A percentile compares a stretch with the other conserved stretches of the same genome.
Conservation (phyloP, 2,113 vertebrate genomes). For the Tragelaphus buxtoni region DNA sequence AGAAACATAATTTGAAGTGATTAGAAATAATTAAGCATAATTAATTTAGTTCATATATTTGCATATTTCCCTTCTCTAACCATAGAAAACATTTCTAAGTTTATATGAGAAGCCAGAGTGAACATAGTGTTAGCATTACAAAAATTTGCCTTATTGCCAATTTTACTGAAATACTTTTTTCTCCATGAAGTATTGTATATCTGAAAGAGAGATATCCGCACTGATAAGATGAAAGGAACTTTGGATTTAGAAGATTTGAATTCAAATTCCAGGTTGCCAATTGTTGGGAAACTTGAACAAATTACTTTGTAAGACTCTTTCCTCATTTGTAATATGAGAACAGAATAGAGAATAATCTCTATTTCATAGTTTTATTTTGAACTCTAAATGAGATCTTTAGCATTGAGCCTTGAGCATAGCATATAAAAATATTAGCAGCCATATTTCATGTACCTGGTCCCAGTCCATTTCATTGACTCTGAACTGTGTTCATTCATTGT, state of each 20-base stretch:
- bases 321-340: background rate
- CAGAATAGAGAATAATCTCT: background rate
- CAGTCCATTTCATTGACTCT: background rate
- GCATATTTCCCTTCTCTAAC: background rate
- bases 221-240: background rate
- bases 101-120: background rate
- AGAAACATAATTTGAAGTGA: background rate
- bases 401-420: background rate
- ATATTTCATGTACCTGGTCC: background rate
- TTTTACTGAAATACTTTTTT: background rate
- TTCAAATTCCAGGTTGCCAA: background rate
- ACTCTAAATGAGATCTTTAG: background rate
- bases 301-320: background rate
- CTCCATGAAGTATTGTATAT: background rate
- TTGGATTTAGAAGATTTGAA: background rate
- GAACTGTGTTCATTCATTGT: background rate
- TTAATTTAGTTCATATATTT: constrained; percentile 6
- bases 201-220: background rate
- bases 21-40: background rate
- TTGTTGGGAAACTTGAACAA: background rate
- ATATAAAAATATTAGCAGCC: background rate
- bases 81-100: background rate
- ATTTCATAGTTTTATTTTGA: background rate
- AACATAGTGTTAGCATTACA: background rate
- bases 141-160: background rate